These are phyloP conservation scores for Microctonus aethiopoides DNA, from an alignment of 2,888 invertebrate species.

Conservation along the genomic window DNA sequence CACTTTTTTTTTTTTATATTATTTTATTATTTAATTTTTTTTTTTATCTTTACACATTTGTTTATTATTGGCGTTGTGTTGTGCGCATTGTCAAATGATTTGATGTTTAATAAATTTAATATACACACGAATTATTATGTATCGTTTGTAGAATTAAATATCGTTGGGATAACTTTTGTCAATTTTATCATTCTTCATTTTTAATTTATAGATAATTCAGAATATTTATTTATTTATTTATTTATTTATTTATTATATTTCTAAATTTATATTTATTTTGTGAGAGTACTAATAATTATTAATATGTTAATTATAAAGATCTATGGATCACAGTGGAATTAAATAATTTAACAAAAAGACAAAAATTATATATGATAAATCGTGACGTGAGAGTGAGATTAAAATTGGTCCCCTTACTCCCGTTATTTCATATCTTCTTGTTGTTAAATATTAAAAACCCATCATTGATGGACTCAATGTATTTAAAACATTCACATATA, in stretches of 20 bases:
- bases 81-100: neutral
- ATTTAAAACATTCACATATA: constrained; percentile 25
- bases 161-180: neutral
- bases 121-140: neutral
- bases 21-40: constrained; percentile 2
- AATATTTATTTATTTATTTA: neutral
- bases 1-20: constrained; percentile 10
- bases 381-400: constrained; percentile 45
- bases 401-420: constrained; percentile 57
- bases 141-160: neutral
- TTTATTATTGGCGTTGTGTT: neutral
- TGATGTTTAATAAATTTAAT: neutral
- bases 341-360: neutral
- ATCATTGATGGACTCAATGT: constrained; percentile 26
- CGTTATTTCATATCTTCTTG: constrained; percentile 32
- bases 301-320: neutral
- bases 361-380: neutral
- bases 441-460: constrained; percentile 27
- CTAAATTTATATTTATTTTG: constrained; percentile 19
- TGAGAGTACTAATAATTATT: neutral
- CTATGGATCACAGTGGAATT: neutral
- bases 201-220: neutral
- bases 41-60: constrained; percentile 18
- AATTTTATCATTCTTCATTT: neutral
- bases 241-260: constrained; percentile 5